phyloP scores from a whole-genome alignment of 2,888 invertebrate species.

The Gastracanthus pulcherrimus region DNA sequence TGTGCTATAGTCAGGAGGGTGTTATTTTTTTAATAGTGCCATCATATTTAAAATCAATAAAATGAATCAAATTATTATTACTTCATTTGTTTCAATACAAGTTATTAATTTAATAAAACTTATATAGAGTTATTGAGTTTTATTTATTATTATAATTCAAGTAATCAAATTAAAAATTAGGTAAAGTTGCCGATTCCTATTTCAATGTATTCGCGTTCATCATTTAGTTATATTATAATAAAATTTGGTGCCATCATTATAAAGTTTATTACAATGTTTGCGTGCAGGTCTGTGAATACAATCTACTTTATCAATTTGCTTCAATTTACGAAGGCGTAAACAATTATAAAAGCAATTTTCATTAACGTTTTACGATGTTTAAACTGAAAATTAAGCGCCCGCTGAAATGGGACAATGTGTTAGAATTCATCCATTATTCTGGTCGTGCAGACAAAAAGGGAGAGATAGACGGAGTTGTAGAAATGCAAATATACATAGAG shows the following conservation, averaged over 20 bases:
- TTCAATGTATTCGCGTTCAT: too few species aligned
- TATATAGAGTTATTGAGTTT: too few species aligned
- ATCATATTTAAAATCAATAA: too few species aligned
- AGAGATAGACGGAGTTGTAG: background rate
- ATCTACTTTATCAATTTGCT: background rate
- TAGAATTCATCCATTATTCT: conserved; percentile 47
- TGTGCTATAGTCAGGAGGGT: too few species aligned
- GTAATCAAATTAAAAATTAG: too few species aligned
- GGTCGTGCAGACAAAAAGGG: conserved; percentile 18
- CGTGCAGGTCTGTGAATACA: background rate
- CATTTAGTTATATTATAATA: too few species aligned
- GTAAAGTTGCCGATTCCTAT: too few species aligned
- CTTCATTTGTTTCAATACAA: too few species aligned
- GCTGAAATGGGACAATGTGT: conserved; percentile 17
- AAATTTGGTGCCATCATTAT: background rate
- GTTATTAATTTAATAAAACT: too few species aligned
- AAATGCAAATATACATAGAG: conserved; percentile 47
- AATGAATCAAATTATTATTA: too few species aligned
- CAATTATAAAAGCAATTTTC: background rate
- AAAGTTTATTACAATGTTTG: background rate
- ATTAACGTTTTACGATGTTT: background rate
- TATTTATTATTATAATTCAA: too few species aligned
- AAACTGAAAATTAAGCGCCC: conserved; percentile 1
- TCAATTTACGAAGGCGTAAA: background rate
- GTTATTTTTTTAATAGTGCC: too few species aligned